Conservation (phyloP, 2,797 vertebrate genomes). For the Paedocypris micromegethes region DNA sequence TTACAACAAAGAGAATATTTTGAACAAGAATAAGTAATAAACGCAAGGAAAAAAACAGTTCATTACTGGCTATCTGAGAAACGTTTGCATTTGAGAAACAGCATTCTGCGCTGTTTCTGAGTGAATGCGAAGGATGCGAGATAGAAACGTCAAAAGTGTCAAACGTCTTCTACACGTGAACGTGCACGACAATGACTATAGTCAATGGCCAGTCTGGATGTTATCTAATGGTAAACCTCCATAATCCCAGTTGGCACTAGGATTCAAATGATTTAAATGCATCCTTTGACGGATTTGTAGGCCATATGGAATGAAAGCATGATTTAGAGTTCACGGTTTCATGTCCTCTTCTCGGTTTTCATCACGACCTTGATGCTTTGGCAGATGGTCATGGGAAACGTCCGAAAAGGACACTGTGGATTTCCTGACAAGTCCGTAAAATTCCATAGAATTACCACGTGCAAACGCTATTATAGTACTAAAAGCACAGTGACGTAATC, state of each 20-base stretch:
- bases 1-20: too few relatives aligned
- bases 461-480: background rate
- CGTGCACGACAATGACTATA: background rate
- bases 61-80: too few relatives aligned
- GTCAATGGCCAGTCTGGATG: background rate
- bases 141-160: too few relatives aligned
- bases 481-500: too few relatives aligned
- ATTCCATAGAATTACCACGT: background rate
- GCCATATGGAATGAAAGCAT: conserved; percentile 18
- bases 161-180: too few relatives aligned
- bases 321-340: conserved; percentile 10
- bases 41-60: too few relatives aligned
- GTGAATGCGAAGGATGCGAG: too few relatives aligned
- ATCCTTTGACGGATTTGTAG: conserved; percentile 1
- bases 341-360: conserved; percentile 4
- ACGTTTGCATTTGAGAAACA: too few relatives aligned
- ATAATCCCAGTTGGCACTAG: conserved; percentile 23
- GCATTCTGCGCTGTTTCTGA: too few relatives aligned
- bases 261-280: conserved; percentile 12
- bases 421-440: background rate
- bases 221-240: conserved; percentile 1
- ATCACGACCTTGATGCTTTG: conserved; percentile 18
- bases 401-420: background rate
- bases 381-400: conserved; percentile 33
- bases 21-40: too few relatives aligned